Percentiles rank a stretch among this genome's conserved stretches.
Conservation (phyloP, 2,888 invertebrate genomes). For the Xylophagus ater region DNA sequence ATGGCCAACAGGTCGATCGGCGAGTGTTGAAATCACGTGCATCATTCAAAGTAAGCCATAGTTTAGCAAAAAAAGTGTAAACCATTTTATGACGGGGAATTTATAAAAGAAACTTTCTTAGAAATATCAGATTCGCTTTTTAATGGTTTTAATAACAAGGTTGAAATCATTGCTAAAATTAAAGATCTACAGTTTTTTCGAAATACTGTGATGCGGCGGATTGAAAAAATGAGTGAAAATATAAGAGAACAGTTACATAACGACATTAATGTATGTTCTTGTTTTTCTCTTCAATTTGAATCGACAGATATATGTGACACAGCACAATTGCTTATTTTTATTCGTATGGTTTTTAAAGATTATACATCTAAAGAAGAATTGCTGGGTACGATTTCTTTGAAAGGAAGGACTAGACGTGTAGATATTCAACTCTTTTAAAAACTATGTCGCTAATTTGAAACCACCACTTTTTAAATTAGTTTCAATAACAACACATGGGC, state of each 20-base stretch:
- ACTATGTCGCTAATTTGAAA: background rate
- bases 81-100: conserved; percentile 20
- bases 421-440: conserved; percentile 1
- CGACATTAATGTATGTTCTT: too few relatives aligned
- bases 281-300: too few relatives aligned
- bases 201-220: too few relatives aligned
- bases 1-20: too few relatives aligned
- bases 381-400: conserved; percentile 19
- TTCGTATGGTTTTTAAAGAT: conserved; percentile 20
- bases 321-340: too few relatives aligned
- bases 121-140: background rate
- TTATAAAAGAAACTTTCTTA: conserved; percentile 18
- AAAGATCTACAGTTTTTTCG: too few relatives aligned
- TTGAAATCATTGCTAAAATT: too few relatives aligned
- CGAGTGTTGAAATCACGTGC: too few relatives aligned
- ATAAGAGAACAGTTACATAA: too few relatives aligned
- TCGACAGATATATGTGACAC: too few relatives aligned
- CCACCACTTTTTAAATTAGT: conserved; percentile 4
- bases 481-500: conserved; percentile 2
- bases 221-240: too few relatives aligned
- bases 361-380: conserved; percentile 19
- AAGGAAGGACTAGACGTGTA: conserved; percentile 10
- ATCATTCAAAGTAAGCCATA: conserved; percentile 9
- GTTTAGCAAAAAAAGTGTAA: conserved; percentile 21
- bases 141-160: conserved; percentile 2